These are phyloP conservation scores for Xenopus tropicalis DNA, from an alignment of 2,113 vertebrate genomes.

Conservation along the genomic window DNA sequence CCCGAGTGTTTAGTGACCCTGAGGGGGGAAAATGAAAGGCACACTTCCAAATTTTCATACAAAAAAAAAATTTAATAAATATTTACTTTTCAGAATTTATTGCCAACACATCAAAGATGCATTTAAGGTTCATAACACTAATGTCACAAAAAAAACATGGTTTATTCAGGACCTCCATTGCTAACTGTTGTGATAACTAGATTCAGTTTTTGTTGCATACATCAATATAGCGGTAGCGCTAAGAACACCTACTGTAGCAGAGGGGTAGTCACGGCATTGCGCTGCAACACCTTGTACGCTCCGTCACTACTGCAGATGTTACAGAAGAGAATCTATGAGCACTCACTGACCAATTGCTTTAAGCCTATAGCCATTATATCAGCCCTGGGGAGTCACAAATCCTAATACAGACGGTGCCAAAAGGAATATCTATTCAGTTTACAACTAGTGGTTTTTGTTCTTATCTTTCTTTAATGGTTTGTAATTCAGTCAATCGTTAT, in stretches of 20 bases:
- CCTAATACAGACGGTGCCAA: no score
- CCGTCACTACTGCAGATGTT: neutral
- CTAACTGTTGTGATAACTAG: slow-evolving; percentile 78
- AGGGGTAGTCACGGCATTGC: neutral
- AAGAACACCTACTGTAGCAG: neutral
- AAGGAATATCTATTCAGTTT: no score
- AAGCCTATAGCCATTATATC: neutral
- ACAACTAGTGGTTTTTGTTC: no score
- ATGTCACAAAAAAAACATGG: slow-evolving; percentile 78
- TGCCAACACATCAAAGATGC: slow-evolving; percentile 88
- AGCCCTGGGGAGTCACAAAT: neutral
- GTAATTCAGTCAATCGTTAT: no score
- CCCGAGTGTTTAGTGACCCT: no score
- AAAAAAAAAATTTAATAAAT: slow-evolving; percentile 99
- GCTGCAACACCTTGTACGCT: neutral
- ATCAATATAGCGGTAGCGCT: slow-evolving; percentile 64
- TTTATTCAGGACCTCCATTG: slow-evolving; percentile 80
- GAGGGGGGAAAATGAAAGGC: no score
- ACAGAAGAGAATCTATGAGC: neutral
- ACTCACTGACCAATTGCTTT: neutral
- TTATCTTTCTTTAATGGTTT: no score
- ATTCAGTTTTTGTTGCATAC: slow-evolving; percentile 70
- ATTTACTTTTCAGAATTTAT: slow-evolving; percentile 97
- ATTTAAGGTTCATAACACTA: slow-evolving; percentile 89
- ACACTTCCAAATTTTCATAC: slow-evolving; percentile 78